Evolutionary conservation across 2,113 vertebrate genomes (phyloP).

Genomic region (Origma solitaria): DNA sequence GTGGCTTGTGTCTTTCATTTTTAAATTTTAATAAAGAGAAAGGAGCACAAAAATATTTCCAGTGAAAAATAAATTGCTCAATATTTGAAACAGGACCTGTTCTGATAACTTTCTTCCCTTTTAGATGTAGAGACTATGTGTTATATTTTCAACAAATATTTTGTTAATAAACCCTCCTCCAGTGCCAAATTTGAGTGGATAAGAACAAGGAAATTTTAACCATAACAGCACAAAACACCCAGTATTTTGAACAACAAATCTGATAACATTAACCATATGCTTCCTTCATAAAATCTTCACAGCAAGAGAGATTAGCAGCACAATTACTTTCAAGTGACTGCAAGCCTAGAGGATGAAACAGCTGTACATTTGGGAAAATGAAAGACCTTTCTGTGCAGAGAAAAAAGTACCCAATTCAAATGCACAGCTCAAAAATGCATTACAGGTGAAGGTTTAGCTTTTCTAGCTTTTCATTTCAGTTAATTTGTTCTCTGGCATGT

Average conservation of each 20-base stretch:
- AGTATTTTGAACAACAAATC: neutral
- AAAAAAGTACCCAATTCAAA: neutral
- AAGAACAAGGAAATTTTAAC: neutral
- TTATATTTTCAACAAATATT: neutral
- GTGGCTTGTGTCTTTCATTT: fast-evolving
- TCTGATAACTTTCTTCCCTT: neutral
- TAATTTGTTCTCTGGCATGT: neutral
- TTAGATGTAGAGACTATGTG: neutral
- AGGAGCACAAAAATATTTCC: neutral
- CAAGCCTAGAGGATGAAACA: neutral
- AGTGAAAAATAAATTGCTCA: neutral
- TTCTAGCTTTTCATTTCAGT: neutral
- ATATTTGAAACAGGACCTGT: neutral
- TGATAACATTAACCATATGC: neutral
- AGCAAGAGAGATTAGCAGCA: neutral
- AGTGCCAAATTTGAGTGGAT: neutral
- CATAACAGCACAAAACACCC: neutral
- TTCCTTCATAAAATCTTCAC: neutral
- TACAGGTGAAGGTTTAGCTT: neutral
- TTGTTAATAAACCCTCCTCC: neutral
- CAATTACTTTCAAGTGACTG: neutral
- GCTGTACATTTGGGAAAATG: neutral
- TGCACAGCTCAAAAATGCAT: neutral
- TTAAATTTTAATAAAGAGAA: neutral
- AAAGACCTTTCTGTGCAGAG: neutral